Evolutionary conservation across 2,113 vertebrate genomes (phyloP), one percentile per base, ranked within the genome.

Genomic region (Amphiprion percula): DNA sequence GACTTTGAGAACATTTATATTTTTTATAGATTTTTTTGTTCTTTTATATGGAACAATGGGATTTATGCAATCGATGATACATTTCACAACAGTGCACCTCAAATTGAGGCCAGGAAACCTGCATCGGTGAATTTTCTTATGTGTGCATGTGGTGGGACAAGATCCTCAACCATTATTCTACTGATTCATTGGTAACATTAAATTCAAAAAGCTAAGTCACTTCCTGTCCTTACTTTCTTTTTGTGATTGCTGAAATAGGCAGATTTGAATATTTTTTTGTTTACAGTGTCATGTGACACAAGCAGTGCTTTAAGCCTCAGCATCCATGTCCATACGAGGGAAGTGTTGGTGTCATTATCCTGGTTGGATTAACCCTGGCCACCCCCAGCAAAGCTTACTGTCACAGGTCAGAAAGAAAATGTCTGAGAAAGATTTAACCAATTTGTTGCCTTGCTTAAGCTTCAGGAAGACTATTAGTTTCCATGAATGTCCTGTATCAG

Each of bases 321-420:
- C 0, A 2, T 33, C 53, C 1, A 7, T 55, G 14, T 28, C 63
- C 47, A 58, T 66, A 44, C 58, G 54, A 55, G 59, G 19, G 37
- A 62, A 70, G 21, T 44, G 12, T 65, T n/a, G 53, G 46, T 61
- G 53, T 73, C 41, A 46, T 70, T 39, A 33, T 59, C 73, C 60
- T 72, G 37, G 71, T 44, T 39, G 59, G 73, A 86, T 86, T 88
- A 59, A 61, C 64, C 60, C 41, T 26, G 33, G 41, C n/a, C 23
- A 26, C 55, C 61, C 53, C 28, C 64, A 44, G 50, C 41, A 70
- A 84, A 74, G 77, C 67, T 81, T 23, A 79, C 44, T 30, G 49
- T 50, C 46, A 56, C 15, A 24, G 12, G 3, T 37, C 14, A 15
- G 49, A 30, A 33, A 67, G 39, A 46, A 41, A 21, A 49, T 28